Percentiles rank a stretch among this genome's conserved stretches.
These are phyloP conservation scores for Allygus modestus DNA, from an alignment of 2,888 invertebrate genomes.

Conservation along the genomic window DNA sequence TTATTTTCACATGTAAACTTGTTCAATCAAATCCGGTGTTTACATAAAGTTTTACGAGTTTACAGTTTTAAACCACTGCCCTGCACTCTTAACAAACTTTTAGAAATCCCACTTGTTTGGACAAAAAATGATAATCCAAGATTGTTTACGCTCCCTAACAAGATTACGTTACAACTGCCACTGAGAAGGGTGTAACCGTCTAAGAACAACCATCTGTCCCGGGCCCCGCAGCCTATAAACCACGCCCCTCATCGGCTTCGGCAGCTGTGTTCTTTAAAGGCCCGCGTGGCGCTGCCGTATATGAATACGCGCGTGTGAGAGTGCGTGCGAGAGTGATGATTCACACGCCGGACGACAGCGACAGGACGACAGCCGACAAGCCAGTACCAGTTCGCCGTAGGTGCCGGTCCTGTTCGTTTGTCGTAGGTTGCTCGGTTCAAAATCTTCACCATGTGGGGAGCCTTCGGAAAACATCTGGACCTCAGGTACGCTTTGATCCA, in stretches of 20 bases:
- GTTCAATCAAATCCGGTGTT: no score
- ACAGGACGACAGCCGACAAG: not conserved
- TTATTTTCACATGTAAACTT: no score
- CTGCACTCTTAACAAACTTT: no score
- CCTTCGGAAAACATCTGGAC: not conserved
- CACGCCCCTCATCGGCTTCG: not conserved
- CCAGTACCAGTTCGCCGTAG: not conserved
- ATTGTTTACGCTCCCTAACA: not conserved
- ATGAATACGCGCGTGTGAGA: not conserved
- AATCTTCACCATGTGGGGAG: not conserved
- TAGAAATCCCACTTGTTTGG: no score
- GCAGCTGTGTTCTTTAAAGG: not conserved
- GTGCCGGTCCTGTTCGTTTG: conserved; percentile 17
- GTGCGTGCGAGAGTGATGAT: conserved; percentile 11
- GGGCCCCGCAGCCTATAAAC: not conserved
- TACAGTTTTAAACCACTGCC: no score
- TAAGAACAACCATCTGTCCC: not conserved
- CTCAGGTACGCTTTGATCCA: not conserved
- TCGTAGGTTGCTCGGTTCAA: not conserved
- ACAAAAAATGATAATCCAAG: no score
- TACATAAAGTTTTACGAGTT: no score
- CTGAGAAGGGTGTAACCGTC: not conserved
- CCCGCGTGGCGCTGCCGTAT: not conserved
- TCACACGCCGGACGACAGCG: conserved; percentile 1
- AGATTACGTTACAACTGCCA: not conserved